A percentile compares a stretch with the other conserved stretches of the same genome.
These are phyloP conservation scores for Torymus aiolomorphi DNA, from an alignment of 2,888 invertebrate species.

Conservation along the genomic window DNA sequence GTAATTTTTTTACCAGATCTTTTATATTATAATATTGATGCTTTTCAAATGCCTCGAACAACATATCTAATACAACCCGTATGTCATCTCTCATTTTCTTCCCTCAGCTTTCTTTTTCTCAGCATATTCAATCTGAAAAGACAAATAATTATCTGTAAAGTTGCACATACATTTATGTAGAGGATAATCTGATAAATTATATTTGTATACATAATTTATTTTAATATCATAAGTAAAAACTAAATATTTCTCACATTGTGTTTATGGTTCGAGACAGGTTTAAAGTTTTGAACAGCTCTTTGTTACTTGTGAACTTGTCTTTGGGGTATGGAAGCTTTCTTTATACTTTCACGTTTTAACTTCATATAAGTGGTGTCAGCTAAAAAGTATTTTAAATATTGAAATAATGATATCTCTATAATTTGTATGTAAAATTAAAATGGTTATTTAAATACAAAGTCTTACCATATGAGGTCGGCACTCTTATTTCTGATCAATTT, in stretches of 20 bases:
- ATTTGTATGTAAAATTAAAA: constrained; percentile 15
- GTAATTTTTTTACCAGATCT: constrained; percentile 95
- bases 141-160: constrained; percentile 11
- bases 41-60: constrained; percentile 98
- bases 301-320: constrained; percentile 91
- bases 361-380: constrained; percentile 92
- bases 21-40: constrained; percentile 99
- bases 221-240: too few species aligned
- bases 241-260: constrained; percentile 84
- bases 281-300: constrained; percentile 91
- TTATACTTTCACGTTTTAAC: constrained; percentile 90
- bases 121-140: constrained; percentile 88
- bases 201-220: constrained; percentile 27
- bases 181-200: background rate
- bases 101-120: constrained; percentile 95
- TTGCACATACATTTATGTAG: constrained; percentile 34
- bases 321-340: constrained; percentile 90
- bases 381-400: constrained; percentile 62
- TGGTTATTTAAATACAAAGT: constrained; percentile 9
- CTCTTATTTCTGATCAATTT: constrained; percentile 96
- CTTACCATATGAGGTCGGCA: constrained; percentile 88
- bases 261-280: constrained; percentile 94
- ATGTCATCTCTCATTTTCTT: constrained; percentile 97
- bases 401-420: constrained; percentile 2
- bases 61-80: constrained; percentile 95